phyloP scores from a whole-genome alignment of 2,113 vertebrate species.

The Ophiodon elongatus region DNA sequence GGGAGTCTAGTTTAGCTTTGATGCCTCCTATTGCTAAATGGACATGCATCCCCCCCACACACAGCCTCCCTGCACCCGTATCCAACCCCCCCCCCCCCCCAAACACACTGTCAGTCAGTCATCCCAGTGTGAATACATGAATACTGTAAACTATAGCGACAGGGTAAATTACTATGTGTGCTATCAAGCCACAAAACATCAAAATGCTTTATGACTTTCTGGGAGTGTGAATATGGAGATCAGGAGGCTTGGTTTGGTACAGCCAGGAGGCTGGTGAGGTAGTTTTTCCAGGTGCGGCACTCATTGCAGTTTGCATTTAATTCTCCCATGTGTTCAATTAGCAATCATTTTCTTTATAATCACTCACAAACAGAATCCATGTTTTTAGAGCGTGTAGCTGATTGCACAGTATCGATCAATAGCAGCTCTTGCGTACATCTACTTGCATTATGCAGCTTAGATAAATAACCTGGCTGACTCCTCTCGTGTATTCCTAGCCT shows the following conservation, averaged over 20 bases:
- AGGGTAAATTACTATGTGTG: constrained; percentile 51
- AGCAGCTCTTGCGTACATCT: constrained; percentile 12
- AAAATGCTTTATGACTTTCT: constrained; percentile 47
- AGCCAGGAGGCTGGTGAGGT: constrained; percentile 24
- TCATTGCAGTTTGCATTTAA: constrained; percentile 11
- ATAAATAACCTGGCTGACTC: constrained; percentile 3
- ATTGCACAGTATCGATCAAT: constrained; percentile 35
- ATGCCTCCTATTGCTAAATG: constrained; percentile 66
- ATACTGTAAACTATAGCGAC: constrained; percentile 59
- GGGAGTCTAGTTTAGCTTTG: constrained; percentile 66
- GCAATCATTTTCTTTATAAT: constrained; percentile 31
- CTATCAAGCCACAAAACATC: constrained; percentile 40
- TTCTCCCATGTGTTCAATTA: constrained; percentile 25
- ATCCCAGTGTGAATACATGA: constrained; percentile 59
- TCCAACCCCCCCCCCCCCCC: constrained; percentile 19
- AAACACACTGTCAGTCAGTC: constrained; percentile 42
- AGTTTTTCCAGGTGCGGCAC: constrained; percentile 38
- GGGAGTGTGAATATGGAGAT: constrained; percentile 28
- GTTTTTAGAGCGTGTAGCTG: constrained; percentile 6
- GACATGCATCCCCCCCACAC: constrained; percentile 35
- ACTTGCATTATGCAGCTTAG: constrained; percentile 19
- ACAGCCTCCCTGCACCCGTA: neutral
- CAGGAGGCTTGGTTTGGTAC: neutral
- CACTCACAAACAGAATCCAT: constrained; percentile 11
- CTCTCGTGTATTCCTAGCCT: neutral